Evolutionary conservation across 2,113 vertebrate species (phyloP).

Genomic region (Grallaria varia): DNA sequence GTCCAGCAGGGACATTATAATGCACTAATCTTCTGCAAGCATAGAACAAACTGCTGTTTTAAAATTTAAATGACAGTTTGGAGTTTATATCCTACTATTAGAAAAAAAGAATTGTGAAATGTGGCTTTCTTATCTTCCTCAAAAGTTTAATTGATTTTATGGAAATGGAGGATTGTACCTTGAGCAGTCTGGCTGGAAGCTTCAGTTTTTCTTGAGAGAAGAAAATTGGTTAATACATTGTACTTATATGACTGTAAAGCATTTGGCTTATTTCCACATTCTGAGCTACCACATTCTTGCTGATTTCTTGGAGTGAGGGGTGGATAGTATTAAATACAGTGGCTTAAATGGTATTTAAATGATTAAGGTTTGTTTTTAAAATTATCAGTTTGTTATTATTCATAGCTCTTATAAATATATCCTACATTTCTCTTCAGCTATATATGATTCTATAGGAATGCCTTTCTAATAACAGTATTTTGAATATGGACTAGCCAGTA

Average conservation of each 20-base stretch:
- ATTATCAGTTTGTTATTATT: background rate
- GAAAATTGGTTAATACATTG: background rate
- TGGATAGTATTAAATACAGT: background rate
- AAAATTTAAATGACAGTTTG: slow-evolving; percentile 11
- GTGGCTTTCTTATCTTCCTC: background rate
- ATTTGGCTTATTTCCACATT: background rate
- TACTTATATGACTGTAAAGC: background rate
- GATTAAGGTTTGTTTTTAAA: background rate
- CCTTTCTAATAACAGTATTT: background rate
- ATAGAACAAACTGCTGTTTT: background rate
- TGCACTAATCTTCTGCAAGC: background rate
- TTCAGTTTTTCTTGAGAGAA: background rate
- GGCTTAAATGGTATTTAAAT: background rate
- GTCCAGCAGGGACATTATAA: background rate
- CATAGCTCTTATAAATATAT: background rate
- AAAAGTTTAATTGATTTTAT: slow-evolving; percentile 49
- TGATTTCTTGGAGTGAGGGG: background rate
- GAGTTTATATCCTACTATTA: background rate
- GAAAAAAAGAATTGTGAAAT: background rate
- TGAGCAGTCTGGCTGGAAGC: background rate
- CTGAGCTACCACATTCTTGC: background rate
- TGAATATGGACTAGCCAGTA: background rate
- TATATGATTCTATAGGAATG: background rate
- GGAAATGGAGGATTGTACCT: slow-evolving; percentile 34
- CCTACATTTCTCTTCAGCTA: background rate